phyloP scores from a whole-genome alignment of 2,888 invertebrate genomes.

The Lochmaea crataegi region DNA sequence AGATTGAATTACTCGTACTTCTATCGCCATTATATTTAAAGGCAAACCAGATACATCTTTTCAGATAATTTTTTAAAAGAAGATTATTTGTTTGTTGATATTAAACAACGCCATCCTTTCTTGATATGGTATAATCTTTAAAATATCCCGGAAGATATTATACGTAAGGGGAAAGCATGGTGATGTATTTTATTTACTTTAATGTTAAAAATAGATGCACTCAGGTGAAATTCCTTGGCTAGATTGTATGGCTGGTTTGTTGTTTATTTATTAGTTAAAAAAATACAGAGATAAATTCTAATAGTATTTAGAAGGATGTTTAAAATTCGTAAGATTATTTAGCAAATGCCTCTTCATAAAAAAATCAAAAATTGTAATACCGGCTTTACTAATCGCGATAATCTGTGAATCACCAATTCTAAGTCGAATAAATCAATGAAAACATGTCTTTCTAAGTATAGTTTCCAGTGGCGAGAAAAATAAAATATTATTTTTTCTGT shows the following conservation, averaged over 20 bases:
- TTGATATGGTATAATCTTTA: slow-evolving; percentile 15
- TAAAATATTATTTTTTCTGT: too few relatives aligned
- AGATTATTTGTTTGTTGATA: slow-evolving; percentile 13
- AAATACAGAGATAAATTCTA: too few relatives aligned
- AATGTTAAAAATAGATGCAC: slow-evolving; percentile 19
- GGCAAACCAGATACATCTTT: slow-evolving; percentile 2
- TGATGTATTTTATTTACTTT: slow-evolving; percentile 21
- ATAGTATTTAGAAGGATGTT: too few relatives aligned
- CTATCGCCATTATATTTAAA: neutral
- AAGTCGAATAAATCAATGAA: too few relatives aligned
- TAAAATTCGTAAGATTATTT: too few relatives aligned
- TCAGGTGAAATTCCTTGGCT: slow-evolving; percentile 19
- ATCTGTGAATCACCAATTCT: too few relatives aligned
- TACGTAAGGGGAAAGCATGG: slow-evolving; percentile 2
- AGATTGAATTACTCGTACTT: neutral
- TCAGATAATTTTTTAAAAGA: neutral
- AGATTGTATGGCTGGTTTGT: neutral
- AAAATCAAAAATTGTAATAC: too few relatives aligned
- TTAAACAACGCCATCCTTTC: slow-evolving; percentile 20
- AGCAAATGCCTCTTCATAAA: too few relatives aligned
- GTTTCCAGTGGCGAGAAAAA: too few relatives aligned
- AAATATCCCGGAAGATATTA: slow-evolving; percentile 10
- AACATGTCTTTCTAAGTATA: too few relatives aligned
- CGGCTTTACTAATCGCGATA: too few relatives aligned
- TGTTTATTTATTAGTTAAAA: slow-evolving; percentile 7